Evolutionary conservation across 2,113 vertebrate species (phyloP), one percentile per base, ranked within the genome.

Genomic region (Halcyon malimbica): DNA sequence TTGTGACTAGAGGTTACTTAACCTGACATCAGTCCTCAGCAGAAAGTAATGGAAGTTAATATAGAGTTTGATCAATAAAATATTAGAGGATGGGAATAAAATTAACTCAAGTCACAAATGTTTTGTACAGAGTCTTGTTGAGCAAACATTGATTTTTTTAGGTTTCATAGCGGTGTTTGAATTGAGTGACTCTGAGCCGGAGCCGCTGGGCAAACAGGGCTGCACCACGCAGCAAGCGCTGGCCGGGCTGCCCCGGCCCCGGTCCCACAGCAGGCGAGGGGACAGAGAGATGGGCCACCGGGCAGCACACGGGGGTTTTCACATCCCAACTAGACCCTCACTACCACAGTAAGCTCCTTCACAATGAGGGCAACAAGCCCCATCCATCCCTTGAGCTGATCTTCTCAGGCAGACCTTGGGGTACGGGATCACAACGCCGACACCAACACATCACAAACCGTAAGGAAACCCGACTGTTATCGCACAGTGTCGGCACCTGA

Each of bases 61-160:
- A 91, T 5, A 91, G 67, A 87, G 67, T 74, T 93, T 93, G 94
- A 95, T 97, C 94, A 93, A 97, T 97, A 97, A 94, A 96, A 96
- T 96, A 96, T 97, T 95, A 97, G 93, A 95, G 71, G 46, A 96
- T 90, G 71, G 54, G 93, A 96, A 96, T 96, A 97, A 96, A 96
- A 96, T 96, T 96, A 96, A 96, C 91, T 96, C 17, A 3, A 96
- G 94, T 93, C 93, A 93, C 91, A 95, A 96, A 91, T 91, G 84
- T 94, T 97, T 95, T 88, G 82, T 80, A 86, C 74, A 77, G 81
- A 94, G 31, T 83, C 95, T 93, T 93, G 87, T 87, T 94, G 90
- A 96, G 87, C 94, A 96, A 95, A 85, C 78, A 96, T 91, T 94
- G 91, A 95, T 60, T 86, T 87, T 88, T 88, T 78, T 65, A 69